phyloP scores from a whole-genome alignment of 2,888 invertebrate species.

The Yponomeuta cagnagella region DNA sequence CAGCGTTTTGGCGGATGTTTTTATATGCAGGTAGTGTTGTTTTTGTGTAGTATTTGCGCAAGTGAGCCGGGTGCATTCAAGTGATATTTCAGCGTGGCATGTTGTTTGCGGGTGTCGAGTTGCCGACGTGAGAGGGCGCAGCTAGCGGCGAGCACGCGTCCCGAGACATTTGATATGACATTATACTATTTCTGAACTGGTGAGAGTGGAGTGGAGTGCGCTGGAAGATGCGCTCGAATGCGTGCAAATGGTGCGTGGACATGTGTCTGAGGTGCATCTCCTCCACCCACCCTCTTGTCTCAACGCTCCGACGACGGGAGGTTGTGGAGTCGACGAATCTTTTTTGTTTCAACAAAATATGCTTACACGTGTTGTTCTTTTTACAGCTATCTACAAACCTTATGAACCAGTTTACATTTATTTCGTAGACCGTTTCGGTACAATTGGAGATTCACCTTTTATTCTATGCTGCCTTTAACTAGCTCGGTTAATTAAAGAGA shows the following conservation, averaged over 20 bases:
- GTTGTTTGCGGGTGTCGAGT: slow-evolving; percentile 13
- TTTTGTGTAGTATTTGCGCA: slow-evolving; percentile 12
- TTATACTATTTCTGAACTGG: slow-evolving; percentile 61
- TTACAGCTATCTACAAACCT: too few relatives aligned
- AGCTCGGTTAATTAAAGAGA: neutral
- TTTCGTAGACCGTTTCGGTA: too few relatives aligned
- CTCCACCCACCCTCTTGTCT: neutral
- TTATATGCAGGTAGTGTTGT: slow-evolving; percentile 13
- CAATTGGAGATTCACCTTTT: too few relatives aligned
- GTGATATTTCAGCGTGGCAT: slow-evolving; percentile 15
- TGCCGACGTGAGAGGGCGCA: slow-evolving; percentile 22
- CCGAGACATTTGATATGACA: slow-evolving; percentile 64
- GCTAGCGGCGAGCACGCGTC: slow-evolving; percentile 40
- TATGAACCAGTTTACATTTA: too few relatives aligned
- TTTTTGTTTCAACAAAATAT: neutral
- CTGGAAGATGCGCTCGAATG: slow-evolving; percentile 48
- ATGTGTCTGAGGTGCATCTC: slow-evolving; percentile 54
- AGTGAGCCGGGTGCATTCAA: slow-evolving; percentile 4
- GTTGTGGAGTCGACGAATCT: slow-evolving; percentile 33
- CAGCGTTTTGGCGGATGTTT: neutral
- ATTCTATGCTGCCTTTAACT: neutral
- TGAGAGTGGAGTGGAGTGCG: slow-evolving; percentile 19
- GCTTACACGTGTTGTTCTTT: neutral
- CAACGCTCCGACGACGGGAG: neutral
- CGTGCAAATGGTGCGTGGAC: slow-evolving; percentile 71